Conservation (phyloP, 2,888 invertebrate genomes). For the Caenorhabditis angaria region DNA sequence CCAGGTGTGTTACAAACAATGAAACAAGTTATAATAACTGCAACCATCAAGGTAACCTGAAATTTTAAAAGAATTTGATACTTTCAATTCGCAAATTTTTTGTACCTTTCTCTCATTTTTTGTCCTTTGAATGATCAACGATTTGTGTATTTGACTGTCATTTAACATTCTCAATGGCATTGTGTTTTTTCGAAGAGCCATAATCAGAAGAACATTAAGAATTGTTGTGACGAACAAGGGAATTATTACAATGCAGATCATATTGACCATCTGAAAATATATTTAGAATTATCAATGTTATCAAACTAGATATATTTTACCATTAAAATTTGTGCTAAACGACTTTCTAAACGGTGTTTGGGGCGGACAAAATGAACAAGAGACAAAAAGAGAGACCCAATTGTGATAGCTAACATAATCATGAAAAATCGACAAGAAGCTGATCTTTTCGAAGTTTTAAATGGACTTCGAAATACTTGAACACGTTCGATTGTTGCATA, state of each 20-base stretch:
- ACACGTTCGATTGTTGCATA: constrained; percentile 63
- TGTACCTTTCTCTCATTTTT: constrained; percentile 38
- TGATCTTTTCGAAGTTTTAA: constrained; percentile 36
- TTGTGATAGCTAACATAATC: constrained; percentile 39
- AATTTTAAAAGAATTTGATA: constrained; percentile 8
- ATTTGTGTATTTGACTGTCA: constrained; percentile 34
- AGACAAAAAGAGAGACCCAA: constrained; percentile 41
- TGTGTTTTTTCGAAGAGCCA: constrained; percentile 50
- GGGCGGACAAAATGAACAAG: constrained; percentile 41
- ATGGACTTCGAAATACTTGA: constrained; percentile 53
- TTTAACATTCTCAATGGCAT: constrained; percentile 43
- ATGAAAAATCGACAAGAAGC: constrained; percentile 46
- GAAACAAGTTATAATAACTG: constrained; percentile 54
- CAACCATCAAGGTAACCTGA: constrained; percentile 58
- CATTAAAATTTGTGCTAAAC: constrained; percentile 28
- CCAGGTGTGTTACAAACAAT: constrained; percentile 58
- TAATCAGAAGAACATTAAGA: constrained; percentile 49
- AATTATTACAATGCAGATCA: constrained; percentile 46
- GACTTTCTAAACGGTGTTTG: constrained; percentile 18
- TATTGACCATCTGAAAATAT: constrained; percentile 42
- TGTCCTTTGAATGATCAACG: constrained; percentile 32
- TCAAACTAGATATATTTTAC: too few species aligned
- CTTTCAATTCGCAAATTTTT: neutral
- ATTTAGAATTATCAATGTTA: too few species aligned
- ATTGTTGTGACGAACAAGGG: constrained; percentile 48